Percentiles rank a stretch among this genome's conserved stretches.
phyloP scores from a whole-genome alignment of 1,140 invertebrate species.

The Tetramorium parvispinum region DNA sequence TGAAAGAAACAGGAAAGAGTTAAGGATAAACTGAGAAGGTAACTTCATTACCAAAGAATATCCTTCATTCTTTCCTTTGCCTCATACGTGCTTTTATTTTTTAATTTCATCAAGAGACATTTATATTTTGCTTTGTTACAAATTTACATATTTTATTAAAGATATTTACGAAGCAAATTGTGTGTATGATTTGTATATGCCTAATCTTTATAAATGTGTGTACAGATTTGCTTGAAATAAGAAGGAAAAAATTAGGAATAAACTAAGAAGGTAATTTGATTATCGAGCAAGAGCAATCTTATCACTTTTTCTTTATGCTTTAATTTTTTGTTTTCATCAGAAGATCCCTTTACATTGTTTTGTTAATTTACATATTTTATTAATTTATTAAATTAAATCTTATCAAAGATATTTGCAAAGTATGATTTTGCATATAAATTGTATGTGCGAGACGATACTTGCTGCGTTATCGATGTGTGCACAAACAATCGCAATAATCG shows the following conservation, averaged over 20 bases:
- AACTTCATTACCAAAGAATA: not conserved
- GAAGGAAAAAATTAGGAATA: not conserved
- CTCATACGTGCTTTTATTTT: not conserved
- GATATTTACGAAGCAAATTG: not conserved
- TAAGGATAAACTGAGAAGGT: not conserved
- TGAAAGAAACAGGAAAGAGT: no score
- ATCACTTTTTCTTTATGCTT: not conserved
- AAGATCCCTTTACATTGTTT: not conserved
- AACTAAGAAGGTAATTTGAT: not conserved
- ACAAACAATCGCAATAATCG: conserved; percentile 78
- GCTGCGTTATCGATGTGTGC: conserved; percentile 67
- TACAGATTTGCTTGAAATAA: not conserved
- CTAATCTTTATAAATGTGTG: not conserved
- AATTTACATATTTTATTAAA: not conserved
- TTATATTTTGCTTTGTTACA: not conserved
- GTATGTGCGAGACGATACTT: not conserved
- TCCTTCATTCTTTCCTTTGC: not conserved
- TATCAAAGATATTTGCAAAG: not conserved
- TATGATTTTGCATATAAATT: not conserved
- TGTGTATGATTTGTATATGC: not conserved
- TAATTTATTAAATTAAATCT: not conserved
- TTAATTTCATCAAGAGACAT: not conserved
- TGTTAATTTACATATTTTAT: not conserved
- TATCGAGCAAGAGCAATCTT: not conserved
- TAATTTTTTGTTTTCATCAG: not conserved